Conservation (phyloP, 2,113 vertebrate species). For the Halichoerus grypus region DNA sequence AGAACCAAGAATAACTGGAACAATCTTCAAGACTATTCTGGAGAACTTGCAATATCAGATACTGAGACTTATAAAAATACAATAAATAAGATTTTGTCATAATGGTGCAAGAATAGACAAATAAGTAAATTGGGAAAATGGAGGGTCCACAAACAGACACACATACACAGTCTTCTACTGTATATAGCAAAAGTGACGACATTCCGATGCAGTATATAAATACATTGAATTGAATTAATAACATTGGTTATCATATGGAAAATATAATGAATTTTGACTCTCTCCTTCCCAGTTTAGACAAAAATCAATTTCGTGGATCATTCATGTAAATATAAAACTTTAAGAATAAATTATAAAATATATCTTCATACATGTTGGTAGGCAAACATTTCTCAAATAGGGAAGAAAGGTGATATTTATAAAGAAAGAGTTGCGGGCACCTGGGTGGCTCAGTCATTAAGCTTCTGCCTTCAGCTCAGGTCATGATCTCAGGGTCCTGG, state of each 20-base stretch:
- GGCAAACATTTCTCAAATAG: background rate
- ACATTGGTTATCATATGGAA: background rate
- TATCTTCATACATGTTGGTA: background rate
- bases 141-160: background rate
- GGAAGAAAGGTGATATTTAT: background rate
- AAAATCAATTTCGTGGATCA: background rate
- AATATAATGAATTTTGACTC: background rate
- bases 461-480: too few relatives aligned
- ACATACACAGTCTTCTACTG: background rate
- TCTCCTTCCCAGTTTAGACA: background rate
- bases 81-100: background rate
- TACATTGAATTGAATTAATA: background rate
- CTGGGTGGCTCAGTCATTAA: too few relatives aligned
- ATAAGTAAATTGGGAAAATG: background rate
- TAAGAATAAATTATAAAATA: background rate
- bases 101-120: background rate
- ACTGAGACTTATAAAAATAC: background rate
- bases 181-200: background rate
- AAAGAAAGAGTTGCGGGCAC: background rate
- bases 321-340: background rate
- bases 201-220: too few relatives aligned
- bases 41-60: background rate
- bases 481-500: too few relatives aligned
- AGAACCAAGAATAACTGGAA: background rate
- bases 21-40: background rate